Evolutionary conservation across 2,888 invertebrate species (phyloP).

Genomic region (Eupeodes latifasciatus): DNA sequence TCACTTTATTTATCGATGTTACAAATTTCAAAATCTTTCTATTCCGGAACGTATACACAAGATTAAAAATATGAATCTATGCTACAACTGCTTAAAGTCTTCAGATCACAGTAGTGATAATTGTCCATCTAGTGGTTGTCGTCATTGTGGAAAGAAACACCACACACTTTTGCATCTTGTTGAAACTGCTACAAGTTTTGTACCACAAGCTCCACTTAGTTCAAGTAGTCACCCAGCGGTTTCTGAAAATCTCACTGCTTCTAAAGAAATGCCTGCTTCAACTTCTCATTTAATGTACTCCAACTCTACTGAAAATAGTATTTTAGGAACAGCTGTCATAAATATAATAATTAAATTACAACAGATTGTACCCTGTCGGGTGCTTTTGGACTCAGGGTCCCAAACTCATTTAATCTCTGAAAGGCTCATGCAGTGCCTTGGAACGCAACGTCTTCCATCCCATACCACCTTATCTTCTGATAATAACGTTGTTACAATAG

Average conservation of each 20-base stretch:
- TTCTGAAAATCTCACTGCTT: background rate
- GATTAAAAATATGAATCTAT: too few relatives aligned
- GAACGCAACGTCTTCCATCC: background rate
- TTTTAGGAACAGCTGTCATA: slow-evolving; percentile 8
- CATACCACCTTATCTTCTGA: background rate
- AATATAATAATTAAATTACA: slow-evolving; percentile 1
- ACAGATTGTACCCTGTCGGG: slow-evolving; percentile 34
- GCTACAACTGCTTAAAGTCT: too few relatives aligned
- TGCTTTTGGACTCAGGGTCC: slow-evolving; percentile 38
- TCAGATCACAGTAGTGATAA: too few relatives aligned
- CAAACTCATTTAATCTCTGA: slow-evolving; percentile 38
- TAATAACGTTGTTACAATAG: background rate
- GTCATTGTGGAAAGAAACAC: slow-evolving; percentile 17
- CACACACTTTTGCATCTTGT: slow-evolving; percentile 39
- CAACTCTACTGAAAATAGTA: background rate
- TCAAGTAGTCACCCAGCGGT: background rate
- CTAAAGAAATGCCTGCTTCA: background rate
- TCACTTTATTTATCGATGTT: slow-evolving; percentile 22
- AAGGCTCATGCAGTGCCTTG: too few relatives aligned
- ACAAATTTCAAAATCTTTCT: slow-evolving; percentile 23
- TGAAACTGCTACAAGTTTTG: slow-evolving; percentile 7
- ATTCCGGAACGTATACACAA: background rate
- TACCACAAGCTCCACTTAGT: slow-evolving; percentile 36
- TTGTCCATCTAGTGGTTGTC: too few relatives aligned
- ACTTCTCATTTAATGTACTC: slow-evolving; percentile 4